These are phyloP conservation scores for Nephila pilipes DNA, from an alignment of 1,140 invertebrate species.

Conservation along the genomic window DNA sequence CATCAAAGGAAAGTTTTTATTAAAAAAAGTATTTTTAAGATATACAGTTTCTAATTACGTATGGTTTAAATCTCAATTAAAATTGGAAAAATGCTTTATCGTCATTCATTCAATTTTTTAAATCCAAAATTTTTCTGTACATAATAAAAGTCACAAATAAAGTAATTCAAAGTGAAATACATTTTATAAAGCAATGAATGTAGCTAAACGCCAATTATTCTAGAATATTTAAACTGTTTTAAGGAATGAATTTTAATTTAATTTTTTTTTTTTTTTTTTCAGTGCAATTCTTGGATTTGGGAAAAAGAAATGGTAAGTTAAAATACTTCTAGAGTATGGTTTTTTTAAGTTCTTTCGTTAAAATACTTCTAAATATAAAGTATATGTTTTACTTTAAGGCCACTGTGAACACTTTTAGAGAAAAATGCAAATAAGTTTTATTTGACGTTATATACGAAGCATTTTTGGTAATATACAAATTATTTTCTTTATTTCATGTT, in stretches of 20 bases:
- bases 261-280: constrained; percentile 81
- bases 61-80: not conserved
- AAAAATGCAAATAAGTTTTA: too few relatives aligned
- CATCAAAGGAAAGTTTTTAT: not conserved
- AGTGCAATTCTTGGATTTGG: constrained; percentile 91
- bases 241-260: not conserved
- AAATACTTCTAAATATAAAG: not conserved
- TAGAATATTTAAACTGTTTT: not conserved
- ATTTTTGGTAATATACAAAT: too few relatives aligned
- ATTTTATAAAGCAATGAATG: not conserved
- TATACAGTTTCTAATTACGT: not conserved
- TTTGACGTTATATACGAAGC: too few relatives aligned
- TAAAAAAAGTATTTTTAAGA: not conserved
- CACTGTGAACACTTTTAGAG: too few relatives aligned
- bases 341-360: not conserved
- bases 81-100: not conserved
- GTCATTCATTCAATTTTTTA: not conserved
- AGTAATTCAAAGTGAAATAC: too few relatives aligned
- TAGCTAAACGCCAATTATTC: not conserved
- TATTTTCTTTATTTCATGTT: too few relatives aligned
- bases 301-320: constrained; percentile 83
- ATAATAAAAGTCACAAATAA: too few relatives aligned
- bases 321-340: not conserved
- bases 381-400: too few relatives aligned
- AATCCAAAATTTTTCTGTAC: not conserved